Conservation (phyloP, 2,888 invertebrate genomes). For the Mimas tiliae region DNA sequence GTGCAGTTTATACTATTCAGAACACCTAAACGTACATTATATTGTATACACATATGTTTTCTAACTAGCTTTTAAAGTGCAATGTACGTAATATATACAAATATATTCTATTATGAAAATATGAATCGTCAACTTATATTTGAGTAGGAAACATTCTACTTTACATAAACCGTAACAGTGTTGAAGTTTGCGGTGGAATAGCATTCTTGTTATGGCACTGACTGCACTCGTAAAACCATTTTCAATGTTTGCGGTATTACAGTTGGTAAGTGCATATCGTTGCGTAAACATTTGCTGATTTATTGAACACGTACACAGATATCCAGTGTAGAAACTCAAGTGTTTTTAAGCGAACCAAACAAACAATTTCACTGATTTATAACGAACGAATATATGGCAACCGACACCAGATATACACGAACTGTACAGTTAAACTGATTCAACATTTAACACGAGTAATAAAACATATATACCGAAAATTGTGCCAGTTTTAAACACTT, state of each 20-base stretch:
- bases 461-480: not conserved
- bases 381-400: constrained; percentile 34
- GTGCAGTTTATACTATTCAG: too few relatives aligned
- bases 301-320: constrained; percentile 65
- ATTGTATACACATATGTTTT: too few relatives aligned
- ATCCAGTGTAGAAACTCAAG: constrained; percentile 52
- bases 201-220: constrained; percentile 15
- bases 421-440: not conserved
- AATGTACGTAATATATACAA: too few relatives aligned
- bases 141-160: not conserved
- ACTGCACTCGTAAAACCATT: constrained; percentile 33
- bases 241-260: constrained; percentile 41
- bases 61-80: too few relatives aligned
- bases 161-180: constrained; percentile 9
- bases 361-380: constrained; percentile 43
- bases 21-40: too few relatives aligned
- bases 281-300: constrained; percentile 53
- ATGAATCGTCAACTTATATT: not conserved
- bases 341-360: constrained; percentile 58
- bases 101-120: too few relatives aligned
- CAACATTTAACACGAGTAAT: not conserved
- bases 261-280: constrained; percentile 39
- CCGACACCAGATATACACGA: constrained; percentile 32
- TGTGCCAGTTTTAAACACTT: not conserved
- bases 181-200: constrained; percentile 17